These are phyloP conservation scores for Heliconius aoede DNA, from an alignment of 2,888 invertebrate genomes.

Conservation along the genomic window DNA sequence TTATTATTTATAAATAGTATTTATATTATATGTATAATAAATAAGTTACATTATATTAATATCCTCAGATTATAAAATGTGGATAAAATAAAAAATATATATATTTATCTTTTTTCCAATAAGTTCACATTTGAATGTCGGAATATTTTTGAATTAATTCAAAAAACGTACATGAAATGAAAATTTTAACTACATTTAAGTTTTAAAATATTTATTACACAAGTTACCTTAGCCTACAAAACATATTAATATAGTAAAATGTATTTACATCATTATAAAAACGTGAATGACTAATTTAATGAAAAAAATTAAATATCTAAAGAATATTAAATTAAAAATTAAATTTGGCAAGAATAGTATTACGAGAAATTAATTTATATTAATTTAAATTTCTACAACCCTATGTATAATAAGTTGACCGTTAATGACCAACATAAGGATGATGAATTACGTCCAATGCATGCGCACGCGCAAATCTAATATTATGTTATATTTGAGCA, in stretches of 20 bases:
- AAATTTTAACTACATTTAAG: no score
- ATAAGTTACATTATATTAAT: no score
- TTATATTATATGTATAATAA: no score
- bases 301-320: background rate
- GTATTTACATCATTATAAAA: background rate
- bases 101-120: no score
- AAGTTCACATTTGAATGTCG: no score
- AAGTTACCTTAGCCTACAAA: background rate
- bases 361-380: background rate
- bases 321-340: background rate
- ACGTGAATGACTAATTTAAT: background rate
- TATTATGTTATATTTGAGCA: constrained; percentile 45
- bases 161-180: no score
- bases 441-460: constrained; percentile 52
- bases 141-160: no score
- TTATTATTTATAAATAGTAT: no score
- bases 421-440: constrained; percentile 51
- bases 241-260: no score
- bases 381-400: background rate
- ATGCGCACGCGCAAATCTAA: constrained; percentile 53
- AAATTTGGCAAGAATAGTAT: background rate
- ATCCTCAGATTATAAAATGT: no score
- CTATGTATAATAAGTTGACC: constrained; percentile 40
- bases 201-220: no score
- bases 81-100: no score